Evolutionary conservation across 35 echinoderm and acorn worm genomes (phyloP).

Genomic region (Apostichopus parvimensis): DNA sequence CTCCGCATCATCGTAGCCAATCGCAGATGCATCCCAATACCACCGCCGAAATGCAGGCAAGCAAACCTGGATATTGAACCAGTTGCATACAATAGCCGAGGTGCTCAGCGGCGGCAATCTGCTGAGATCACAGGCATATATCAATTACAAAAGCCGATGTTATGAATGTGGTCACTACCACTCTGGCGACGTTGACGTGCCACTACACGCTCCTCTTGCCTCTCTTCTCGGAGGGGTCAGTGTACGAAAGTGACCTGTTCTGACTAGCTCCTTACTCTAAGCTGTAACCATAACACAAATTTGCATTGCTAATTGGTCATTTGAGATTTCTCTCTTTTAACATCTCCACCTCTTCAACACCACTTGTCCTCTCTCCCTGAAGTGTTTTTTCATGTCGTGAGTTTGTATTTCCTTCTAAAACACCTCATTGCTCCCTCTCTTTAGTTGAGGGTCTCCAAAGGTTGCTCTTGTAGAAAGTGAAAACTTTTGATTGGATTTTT

Average conservation of each 20-base stretch:
- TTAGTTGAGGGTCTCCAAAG: constrained; percentile 46
- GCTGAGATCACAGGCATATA: not conserved
- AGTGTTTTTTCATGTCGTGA: constrained; percentile 46
- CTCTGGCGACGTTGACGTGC: constrained; percentile 22
- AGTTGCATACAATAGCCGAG: constrained; percentile 4
- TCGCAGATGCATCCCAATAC: too few relatives aligned
- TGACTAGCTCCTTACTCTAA: constrained; percentile 39
- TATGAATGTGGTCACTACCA: constrained; percentile 9
- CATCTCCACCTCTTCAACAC: constrained; percentile 35
- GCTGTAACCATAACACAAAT: constrained; percentile 53
- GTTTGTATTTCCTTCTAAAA: constrained; percentile 48
- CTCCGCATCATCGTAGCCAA: too few relatives aligned
- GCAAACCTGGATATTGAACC: not conserved
- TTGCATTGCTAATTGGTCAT: constrained; percentile 53
- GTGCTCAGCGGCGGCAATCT: not conserved
- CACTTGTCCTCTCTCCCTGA: constrained; percentile 48
- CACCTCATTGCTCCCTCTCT: constrained; percentile 40
- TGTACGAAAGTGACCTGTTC: constrained; percentile 51
- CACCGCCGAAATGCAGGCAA: too few relatives aligned
- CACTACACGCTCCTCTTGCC: constrained; percentile 1
- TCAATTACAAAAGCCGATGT: constrained; percentile 16
- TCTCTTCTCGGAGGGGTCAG: constrained; percentile 33
- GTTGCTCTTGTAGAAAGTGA: constrained; percentile 29
- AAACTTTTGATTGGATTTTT: constrained; percentile 55
- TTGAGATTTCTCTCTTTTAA: constrained; percentile 43